Base-by-base conservation (phyloP, 2,113 vertebrate species). In the Chinchilla lanigera region DNA sequence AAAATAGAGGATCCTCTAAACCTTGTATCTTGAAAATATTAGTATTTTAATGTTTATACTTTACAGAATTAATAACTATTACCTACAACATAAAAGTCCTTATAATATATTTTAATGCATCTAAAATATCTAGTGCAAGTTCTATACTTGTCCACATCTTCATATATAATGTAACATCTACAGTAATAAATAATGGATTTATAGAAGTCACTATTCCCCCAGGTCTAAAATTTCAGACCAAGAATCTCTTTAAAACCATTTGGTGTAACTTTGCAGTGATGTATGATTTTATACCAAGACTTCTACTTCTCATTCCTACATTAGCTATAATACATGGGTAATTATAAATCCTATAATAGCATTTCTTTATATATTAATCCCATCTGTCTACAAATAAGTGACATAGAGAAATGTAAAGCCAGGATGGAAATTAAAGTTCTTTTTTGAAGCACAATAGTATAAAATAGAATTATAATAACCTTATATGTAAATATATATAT, bases 201-300 rank as follows among this genome's bases (percentile, higher is more conserved):
- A 90, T 4, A 28, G 22, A 16, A 54, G 30, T 3, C 38, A 47
- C 52, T 82, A 90, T 84, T 87, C 54, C 17, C 2, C 9, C 75
- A 47, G 26, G 73, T 65, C 82, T 87, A 78, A 69, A 91, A 80
- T 54, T 95, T 95, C 52, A 96, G 81, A 90, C 86, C 4, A 96
- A 91, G 33, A 81, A 95, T 87, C 96, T 56, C 30, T 96, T 95
- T 85, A 77, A 93, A 92, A 90, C 69, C 26, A 75, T 28, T 78
- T 95, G 75, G 35, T 71, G 9, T 11, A 75, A 85, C 86, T 93
- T 97, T 92, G 7, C 2, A 77, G 80, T 73, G 26, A 52, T 35
- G 35, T 65, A 67, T 82, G 28, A 85, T 17, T 85, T 44, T 41
- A 80, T 7, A 63, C 10, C 13, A 22, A 90, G 60, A 82, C 52